Conservation (phyloP, 1,140 invertebrate species). For the Musca vetustissima region DNA sequence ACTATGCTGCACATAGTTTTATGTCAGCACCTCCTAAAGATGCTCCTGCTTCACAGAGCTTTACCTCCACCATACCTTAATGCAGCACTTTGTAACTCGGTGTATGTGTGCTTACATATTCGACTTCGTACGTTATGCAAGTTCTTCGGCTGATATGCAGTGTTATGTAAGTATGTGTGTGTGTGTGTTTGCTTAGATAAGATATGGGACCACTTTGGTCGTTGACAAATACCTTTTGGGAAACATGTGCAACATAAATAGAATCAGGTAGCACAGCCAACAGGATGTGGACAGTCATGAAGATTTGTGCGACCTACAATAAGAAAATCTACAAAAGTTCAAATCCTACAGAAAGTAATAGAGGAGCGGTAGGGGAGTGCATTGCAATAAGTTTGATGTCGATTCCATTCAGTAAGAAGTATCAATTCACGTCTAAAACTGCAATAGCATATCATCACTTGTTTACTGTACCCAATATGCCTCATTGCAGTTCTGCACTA, state of each 20-base stretch:
- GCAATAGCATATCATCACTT: no score
- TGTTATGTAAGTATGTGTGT: background rate
- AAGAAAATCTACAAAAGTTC: background rate
- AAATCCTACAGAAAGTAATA: background rate
- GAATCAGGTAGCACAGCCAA: background rate
- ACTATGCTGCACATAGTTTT: background rate
- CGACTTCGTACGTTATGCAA: no score
- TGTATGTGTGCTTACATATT: no score
- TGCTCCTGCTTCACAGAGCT: background rate
- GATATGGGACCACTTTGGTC: constrained; percentile 2
- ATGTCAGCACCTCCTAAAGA: constrained; percentile 11
- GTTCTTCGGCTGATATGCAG: no score
- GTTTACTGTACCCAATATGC: no score
- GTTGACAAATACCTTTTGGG: constrained; percentile 21
- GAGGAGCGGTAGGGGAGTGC: background rate
- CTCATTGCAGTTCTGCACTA: no score
- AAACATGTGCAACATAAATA: constrained; percentile 9
- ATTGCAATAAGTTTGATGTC: background rate
- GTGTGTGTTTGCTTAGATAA: constrained; percentile 11
- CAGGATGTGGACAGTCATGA: background rate
- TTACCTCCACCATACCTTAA: background rate
- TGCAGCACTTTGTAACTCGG: no score
- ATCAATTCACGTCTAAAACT: no score
- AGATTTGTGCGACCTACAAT: background rate
- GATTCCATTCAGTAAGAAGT: background rate